phyloP scores from a whole-genome alignment of 2,888 invertebrate species.

The Tubulanus polymorphus region DNA sequence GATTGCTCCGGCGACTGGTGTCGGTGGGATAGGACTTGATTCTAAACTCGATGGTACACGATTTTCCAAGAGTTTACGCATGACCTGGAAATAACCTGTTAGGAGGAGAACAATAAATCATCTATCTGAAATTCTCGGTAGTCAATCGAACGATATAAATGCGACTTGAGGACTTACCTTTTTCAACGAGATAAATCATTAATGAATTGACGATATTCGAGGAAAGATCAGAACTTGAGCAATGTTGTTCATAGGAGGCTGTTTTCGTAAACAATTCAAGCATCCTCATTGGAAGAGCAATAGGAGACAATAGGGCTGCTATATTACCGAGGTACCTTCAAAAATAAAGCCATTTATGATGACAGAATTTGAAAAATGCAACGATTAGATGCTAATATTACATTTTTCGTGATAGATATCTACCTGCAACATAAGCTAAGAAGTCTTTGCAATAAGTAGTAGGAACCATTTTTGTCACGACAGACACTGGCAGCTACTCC shows the following conservation, averaged over 20 bases:
- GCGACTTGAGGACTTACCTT: conserved; percentile 9
- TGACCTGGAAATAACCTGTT: conserved; percentile 69
- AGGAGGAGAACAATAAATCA: conserved; percentile 20
- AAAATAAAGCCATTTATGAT: no score
- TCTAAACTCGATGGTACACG: conserved; percentile 67
- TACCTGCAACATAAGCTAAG: no score
- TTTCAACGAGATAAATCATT: conserved; percentile 26
- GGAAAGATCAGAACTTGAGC: background rate
- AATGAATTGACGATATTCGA: conserved; percentile 31
- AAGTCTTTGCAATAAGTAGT: no score
- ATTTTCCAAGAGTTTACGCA: conserved; percentile 68
- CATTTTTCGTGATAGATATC: no score
- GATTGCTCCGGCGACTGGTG: conserved; percentile 68
- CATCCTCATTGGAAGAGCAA: conserved; percentile 73
- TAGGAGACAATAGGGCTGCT: conserved; percentile 46
- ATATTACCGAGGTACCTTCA: conserved; percentile 33
- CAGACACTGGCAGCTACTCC: no score
- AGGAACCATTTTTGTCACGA: no score
- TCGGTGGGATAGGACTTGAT: conserved; percentile 66
- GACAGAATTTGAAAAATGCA: no score
- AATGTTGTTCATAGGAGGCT: conserved; percentile 31
- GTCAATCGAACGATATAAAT: background rate
- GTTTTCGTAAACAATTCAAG: conserved; percentile 63
- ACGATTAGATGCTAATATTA: no score
- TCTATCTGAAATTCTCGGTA: background rate